These are phyloP conservation scores for Drosophila auraria DNA, from an alignment of 1,140 invertebrate species.

Conservation along the genomic window DNA sequence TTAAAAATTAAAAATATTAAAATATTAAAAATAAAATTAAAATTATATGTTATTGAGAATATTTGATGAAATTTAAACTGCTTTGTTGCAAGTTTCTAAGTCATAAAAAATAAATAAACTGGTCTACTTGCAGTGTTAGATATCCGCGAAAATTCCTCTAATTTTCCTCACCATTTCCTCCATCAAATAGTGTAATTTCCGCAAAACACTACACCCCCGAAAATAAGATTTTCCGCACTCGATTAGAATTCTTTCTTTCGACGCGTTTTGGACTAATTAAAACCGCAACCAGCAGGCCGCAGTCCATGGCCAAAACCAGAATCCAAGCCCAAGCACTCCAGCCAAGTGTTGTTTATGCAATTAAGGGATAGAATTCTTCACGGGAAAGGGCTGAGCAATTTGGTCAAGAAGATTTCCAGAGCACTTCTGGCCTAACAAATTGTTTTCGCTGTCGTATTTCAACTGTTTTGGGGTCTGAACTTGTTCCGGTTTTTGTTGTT, in stretches of 20 bases:
- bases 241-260: constrained; percentile 50
- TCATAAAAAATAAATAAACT: too few relatives aligned
- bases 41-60: not conserved
- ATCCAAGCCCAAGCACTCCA: constrained; percentile 4
- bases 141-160: too few relatives aligned
- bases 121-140: too few relatives aligned
- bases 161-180: not conserved
- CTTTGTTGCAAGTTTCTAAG: too few relatives aligned
- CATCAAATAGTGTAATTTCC: constrained; percentile 9
- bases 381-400: constrained; percentile 16
- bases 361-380: constrained; percentile 16
- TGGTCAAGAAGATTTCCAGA: constrained; percentile 55
- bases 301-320: not conserved
- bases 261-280: constrained; percentile 66
- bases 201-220: too few relatives aligned
- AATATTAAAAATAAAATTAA: not conserved
- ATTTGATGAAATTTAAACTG: too few relatives aligned
- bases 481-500: constrained; percentile 18
- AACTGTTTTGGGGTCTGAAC: constrained; percentile 43
- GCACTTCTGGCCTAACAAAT: constrained; percentile 77
- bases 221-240: not conserved
- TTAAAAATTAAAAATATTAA: not conserved
- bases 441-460: constrained; percentile 73
- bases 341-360: constrained; percentile 38
- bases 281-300: constrained; percentile 29